phyloP scores from a whole-genome alignment of 30 jellyfish, hydroid and myxozoan genomes.

The Aurelia sp. region DNA sequence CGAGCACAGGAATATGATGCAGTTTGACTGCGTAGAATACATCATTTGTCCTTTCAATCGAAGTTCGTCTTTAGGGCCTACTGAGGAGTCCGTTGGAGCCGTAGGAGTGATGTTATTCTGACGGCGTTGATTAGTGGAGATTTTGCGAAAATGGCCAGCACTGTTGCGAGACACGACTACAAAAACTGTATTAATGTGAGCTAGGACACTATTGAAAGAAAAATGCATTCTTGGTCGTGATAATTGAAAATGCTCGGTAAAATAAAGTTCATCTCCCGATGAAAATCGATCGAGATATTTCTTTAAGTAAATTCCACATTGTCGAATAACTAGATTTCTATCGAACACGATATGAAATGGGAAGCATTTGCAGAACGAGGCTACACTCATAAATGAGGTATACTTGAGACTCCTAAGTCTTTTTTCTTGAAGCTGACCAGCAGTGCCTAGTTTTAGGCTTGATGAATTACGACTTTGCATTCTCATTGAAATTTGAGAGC shows the following conservation, averaged over 20 bases:
- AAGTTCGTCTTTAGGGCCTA: conserved; percentile 54
- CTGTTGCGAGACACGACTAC: conserved; percentile 74
- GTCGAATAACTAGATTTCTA: conserved; percentile 58
- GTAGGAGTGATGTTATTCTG: conserved; percentile 11
- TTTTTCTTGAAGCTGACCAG: conserved; percentile 44
- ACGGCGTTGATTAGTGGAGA: conserved; percentile 47
- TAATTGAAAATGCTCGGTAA: conserved; percentile 65
- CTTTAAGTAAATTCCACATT: conserved; percentile 57
- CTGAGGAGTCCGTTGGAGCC: not conserved
- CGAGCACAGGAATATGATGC: conserved; percentile 81
- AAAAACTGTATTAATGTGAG: conserved; percentile 88
- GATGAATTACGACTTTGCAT: conserved; percentile 16
- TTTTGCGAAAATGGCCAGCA: conserved; percentile 60
- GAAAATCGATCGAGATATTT: conserved; percentile 56
- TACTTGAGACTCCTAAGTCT: conserved; percentile 38
- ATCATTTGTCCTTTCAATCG: conserved; percentile 93
- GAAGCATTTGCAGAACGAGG: conserved; percentile 75
- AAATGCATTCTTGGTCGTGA: conserved; percentile 80
- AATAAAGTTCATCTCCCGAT: conserved; percentile 16
- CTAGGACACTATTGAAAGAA: conserved; percentile 62
- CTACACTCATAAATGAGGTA: conserved; percentile 59
- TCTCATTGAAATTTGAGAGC: conserved; percentile 18
- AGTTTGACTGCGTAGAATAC: conserved; percentile 47
- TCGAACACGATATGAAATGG: conserved; percentile 90
- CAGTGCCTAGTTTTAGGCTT: conserved; percentile 59